Evolutionary conservation across 2,888 invertebrate species (phyloP), one percentile per base, ranked within the genome.

Genomic region (Caenorhabditis afra): DNA sequence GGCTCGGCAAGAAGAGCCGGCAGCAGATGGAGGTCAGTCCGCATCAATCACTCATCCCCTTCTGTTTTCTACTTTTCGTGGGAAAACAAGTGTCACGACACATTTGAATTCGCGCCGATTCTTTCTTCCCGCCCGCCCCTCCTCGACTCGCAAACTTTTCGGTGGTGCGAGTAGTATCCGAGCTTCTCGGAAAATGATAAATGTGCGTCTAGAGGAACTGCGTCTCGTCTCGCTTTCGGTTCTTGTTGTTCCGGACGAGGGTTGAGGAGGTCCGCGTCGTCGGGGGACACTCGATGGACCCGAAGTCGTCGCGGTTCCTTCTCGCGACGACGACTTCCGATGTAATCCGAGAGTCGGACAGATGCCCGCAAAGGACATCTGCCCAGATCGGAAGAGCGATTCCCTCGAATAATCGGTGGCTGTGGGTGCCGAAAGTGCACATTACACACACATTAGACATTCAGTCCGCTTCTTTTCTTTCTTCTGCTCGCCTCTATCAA

Each of bases 1-100:
- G 89, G 86, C 75, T 90, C 20, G 90, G 90, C 0, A 87, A 87
- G 66, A 85, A 86, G 52, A 88, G 86, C 4, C 64, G 90, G 7
- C 87, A 90, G 57, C 87, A 90, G 67, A 78, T 84, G 73, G 84
- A 81, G 68, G 85, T 83, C 14, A 55, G 66, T 64, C 20, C 20
- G 20, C 16, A 14, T 61, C 12, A 29, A 29, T 44, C 44, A 39
- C 37, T 44, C 16, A 4, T 22, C 14, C 39, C 12, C 18, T n/a
- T 22, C 58, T n/a, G 8, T 39, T 55, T n/a, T 55, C 55, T 35
- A 12, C n/a, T 10, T 35, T 35, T 18, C 35, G n/a, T 44, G 14
- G 44, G 29, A 47, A 16, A 16, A 44, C 44, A 47, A 16, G n/a
- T 44, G 29, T 44, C 44, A 16, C 16, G 16, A 16, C n/a, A 47